These are phyloP conservation scores for Muntiacus reevesi DNA, from an alignment of 2,113 vertebrate species.

Conservation along the genomic window DNA sequence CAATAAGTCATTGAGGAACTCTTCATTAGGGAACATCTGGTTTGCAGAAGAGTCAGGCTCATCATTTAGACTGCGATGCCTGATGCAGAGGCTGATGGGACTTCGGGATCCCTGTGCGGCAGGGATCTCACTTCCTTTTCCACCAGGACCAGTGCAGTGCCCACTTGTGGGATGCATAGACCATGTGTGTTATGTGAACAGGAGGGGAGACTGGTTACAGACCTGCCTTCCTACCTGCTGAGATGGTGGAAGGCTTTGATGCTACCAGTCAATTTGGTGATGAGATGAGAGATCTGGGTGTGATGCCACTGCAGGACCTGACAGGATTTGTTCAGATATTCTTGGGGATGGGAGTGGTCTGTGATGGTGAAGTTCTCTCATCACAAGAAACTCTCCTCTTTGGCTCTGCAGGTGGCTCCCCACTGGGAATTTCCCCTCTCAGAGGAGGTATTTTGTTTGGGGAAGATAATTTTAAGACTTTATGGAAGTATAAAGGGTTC, in stretches of 20 bases:
- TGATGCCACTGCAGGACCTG: not conserved
- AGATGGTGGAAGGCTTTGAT: not conserved
- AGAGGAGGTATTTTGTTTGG: not conserved
- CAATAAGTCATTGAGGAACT: accelerated
- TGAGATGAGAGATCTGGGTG: not conserved
- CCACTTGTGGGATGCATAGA: accelerated
- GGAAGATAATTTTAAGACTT: not conserved
- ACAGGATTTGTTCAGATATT: no score
- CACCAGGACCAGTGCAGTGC: not conserved
- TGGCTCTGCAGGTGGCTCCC: not conserved
- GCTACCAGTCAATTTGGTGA: no score
- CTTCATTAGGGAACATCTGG: not conserved
- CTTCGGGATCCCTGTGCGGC: not conserved
- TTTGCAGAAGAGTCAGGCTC: not conserved
- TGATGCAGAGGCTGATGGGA: not conserved
- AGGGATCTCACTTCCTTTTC: not conserved
- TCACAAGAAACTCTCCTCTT: not conserved
- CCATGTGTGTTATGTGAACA: no score
- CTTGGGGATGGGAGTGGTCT: not conserved
- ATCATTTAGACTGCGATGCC: not conserved
- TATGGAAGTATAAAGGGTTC: not conserved
- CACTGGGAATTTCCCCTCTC: not conserved
- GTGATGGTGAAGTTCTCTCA: not conserved
- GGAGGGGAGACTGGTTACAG: not conserved
- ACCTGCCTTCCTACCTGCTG: not conserved